Evolutionary conservation across 2,888 invertebrate species (phyloP).

Genomic region (Leucophenga montana): DNA sequence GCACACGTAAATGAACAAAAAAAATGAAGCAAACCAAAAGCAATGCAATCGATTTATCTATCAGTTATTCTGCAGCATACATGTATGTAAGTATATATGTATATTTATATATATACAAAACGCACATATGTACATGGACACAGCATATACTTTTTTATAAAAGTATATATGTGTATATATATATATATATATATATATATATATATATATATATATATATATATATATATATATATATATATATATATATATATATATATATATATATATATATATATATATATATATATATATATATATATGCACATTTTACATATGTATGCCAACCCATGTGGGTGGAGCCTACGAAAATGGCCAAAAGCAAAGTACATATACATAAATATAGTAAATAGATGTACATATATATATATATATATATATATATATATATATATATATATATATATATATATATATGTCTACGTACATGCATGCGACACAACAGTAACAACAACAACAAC

Average conservation of each 20-base stretch:
- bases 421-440: constrained; percentile 31
- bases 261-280: too few relatives aligned
- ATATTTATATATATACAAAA: constrained; percentile 18
- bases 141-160: constrained; percentile 25
- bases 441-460: constrained; percentile 37
- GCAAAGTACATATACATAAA: neutral
- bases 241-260: too few relatives aligned
- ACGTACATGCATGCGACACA: neutral
- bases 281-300: too few relatives aligned
- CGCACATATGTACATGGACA: constrained; percentile 26
- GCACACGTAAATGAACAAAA: neutral
- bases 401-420: neutral
- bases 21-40: constrained; percentile 32
- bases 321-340: constrained; percentile 33
- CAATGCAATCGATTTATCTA: constrained; percentile 62
- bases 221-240: too few relatives aligned
- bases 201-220: too few relatives aligned
- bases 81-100: constrained; percentile 20
- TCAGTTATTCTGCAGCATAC: constrained; percentile 30
- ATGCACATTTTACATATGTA: constrained; percentile 38
- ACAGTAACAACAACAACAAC: constrained; percentile 20
- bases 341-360: constrained; percentile 26
- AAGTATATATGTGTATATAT: too few relatives aligned
- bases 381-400: neutral
- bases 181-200: too few relatives aligned